Base-by-base conservation (phyloP, 2,888 invertebrate genomes). In the Liopterus haemorrhoidalis region DNA sequence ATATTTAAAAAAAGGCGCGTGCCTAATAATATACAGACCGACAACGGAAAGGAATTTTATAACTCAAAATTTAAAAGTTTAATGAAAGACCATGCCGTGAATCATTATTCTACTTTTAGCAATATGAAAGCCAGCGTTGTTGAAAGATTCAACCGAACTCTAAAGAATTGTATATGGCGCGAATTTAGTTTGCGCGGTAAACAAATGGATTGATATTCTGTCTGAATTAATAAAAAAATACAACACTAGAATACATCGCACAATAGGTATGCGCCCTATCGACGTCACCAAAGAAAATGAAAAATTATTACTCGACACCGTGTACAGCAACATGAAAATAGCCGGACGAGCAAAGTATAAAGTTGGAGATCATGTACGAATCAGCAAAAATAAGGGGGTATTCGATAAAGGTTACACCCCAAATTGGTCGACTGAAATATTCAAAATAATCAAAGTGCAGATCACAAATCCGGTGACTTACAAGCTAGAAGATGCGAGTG, bases 341-440 rank as follows among this genome's bases (percentile, higher is more conserved):
- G 49, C 35, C 16, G 52, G 45, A 18, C 22, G 16, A 11, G 38
- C 28, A 15, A 56, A 55, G 46, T 57, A 51, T 40, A 57, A 52
- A 49, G 46, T 60, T 37, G 60, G 57, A 8, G 60, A 64, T 49
- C 47, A 54, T 21, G 64, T 65, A 4, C 48, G 63, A 4, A 57
- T 65, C 16, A 57, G 55, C 33, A 63, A 61, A 48, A 44, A 50
- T 11, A 62, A 61, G 52, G 47, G 48, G 12, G 24, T 57, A 4
- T 63, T 64, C 47, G 56, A 56, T 9, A 63, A 64, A 54, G 60
- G 60, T 4, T 66, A 61, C 33, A 57, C 57, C 5, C 59, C 61
- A 0, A 61, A 60, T 44, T 65, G 62, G 61, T 51, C 60, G 1
- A 59, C 59, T 1, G 63, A 65, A 48, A 47, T 66, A 35, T 67